Evolutionary conservation across 2,113 vertebrate species (phyloP).

Genomic region (Boulengeromyrus knoepffleri): DNA sequence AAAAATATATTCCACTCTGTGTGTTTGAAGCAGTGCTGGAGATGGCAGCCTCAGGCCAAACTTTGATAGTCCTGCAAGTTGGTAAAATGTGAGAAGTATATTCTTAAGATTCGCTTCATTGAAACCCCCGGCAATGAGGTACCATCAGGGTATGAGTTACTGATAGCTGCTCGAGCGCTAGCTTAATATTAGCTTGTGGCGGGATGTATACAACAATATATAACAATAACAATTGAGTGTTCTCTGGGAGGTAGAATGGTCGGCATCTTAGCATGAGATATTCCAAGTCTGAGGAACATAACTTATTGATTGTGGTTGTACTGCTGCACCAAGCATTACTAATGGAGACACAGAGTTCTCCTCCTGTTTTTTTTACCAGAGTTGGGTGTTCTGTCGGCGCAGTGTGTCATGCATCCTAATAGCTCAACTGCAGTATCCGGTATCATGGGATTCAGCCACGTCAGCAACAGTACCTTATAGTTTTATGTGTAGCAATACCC

Average conservation of each 20-base stretch:
- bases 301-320: background rate
- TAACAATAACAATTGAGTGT: background rate
- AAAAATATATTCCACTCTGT: background rate
- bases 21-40: background rate
- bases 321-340: background rate
- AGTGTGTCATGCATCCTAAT: background rate
- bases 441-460: background rate
- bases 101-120: background rate
- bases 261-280: background rate
- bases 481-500: background rate
- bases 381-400: background rate
- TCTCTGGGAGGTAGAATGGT: background rate
- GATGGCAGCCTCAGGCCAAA: background rate
- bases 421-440: background rate
- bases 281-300: background rate
- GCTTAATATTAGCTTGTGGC: background rate
- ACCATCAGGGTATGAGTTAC: background rate
- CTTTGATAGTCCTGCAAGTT: background rate
- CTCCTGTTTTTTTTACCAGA: background rate
- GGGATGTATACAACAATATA: background rate
- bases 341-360: background rate
- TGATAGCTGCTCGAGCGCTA: background rate
- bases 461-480: background rate
- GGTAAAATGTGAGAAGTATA: background rate
- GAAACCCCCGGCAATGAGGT: background rate